Conservation (phyloP, 2,888 invertebrate species). For the Drosophila picticornis region DNA sequence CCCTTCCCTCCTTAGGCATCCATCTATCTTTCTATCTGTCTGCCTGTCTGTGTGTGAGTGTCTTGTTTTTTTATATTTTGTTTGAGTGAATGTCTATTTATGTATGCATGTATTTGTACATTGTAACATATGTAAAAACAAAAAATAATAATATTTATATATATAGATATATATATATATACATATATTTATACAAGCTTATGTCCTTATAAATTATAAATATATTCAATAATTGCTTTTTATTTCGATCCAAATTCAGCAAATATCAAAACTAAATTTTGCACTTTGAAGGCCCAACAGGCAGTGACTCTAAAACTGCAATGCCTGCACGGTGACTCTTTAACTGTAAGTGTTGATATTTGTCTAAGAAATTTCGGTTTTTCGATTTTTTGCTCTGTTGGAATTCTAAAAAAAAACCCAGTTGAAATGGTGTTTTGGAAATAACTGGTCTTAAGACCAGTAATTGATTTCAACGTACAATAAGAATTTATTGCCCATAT, state of each 20-base stretch:
- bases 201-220: slow-evolving; percentile 20
- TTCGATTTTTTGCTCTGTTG: neutral
- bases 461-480: neutral
- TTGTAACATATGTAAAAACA: slow-evolving; percentile 55
- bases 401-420: neutral
- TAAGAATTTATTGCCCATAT: neutral
- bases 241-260: neutral
- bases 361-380: neutral
- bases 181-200: slow-evolving; percentile 1
- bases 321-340: neutral
- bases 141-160: neutral
- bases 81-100: slow-evolving; percentile 50
- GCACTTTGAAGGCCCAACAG: neutral
- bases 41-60: slow-evolving; percentile 10
- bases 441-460: neutral
- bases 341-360: neutral
- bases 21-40: neutral
- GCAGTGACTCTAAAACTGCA: neutral
- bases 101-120: slow-evolving; percentile 40
- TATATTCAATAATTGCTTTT: neutral
- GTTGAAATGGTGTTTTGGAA: neutral
- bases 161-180: neutral
- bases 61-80: neutral
- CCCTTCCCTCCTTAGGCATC: neutral
- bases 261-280: neutral